These are phyloP conservation scores for Cygnus buccinator DNA, from an alignment of 2,113 vertebrate genomes.

Conservation along the genomic window DNA sequence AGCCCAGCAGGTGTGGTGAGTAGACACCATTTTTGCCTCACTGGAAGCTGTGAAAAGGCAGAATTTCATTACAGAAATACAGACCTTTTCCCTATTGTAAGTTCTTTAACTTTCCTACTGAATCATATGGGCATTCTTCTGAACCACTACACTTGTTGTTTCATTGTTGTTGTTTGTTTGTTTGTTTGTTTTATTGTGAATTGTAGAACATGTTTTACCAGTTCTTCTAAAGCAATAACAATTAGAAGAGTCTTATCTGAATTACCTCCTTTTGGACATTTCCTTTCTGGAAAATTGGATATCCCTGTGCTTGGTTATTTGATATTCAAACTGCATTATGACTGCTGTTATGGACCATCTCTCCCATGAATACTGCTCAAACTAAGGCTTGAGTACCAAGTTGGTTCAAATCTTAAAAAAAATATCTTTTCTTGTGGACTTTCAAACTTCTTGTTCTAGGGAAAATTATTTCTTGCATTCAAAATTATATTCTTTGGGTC, in stretches of 20 bases:
- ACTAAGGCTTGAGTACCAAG: background rate
- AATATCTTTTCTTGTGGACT: background rate
- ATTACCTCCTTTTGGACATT: background rate
- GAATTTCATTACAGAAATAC: background rate
- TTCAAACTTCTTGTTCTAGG: background rate
- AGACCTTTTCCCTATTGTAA: background rate
- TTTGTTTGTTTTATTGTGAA: background rate
- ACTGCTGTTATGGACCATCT: background rate
- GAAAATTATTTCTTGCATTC: background rate
- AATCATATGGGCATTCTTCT: background rate
- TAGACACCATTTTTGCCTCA: too few species aligned
- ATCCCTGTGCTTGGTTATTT: background rate
- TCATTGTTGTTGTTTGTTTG: background rate
- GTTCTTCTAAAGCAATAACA: background rate
- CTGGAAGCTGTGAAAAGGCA: background rate
- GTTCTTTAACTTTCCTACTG: background rate
- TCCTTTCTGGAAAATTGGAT: background rate
- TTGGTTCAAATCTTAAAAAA: background rate
- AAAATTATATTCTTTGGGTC: background rate
- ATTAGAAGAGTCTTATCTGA: background rate
- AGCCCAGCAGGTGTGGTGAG: too few species aligned
- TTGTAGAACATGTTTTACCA: background rate
- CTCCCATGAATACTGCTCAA: background rate
- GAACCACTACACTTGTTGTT: background rate
- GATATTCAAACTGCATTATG: background rate